Conservation (phyloP, 2,113 vertebrate genomes). For the Rhea pennata region DNA sequence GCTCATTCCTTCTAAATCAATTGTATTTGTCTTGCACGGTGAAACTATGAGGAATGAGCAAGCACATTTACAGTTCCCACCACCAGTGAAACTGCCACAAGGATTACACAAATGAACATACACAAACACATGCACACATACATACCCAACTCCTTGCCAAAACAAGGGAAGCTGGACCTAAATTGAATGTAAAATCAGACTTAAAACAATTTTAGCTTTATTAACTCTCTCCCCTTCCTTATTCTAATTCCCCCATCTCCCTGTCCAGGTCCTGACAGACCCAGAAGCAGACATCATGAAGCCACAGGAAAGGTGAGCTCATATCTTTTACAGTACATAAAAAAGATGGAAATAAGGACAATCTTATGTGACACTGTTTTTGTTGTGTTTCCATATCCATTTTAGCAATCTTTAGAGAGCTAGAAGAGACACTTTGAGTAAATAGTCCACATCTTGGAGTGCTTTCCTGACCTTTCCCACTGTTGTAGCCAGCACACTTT, state of each 20-base stretch:
- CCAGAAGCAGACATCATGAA: background rate
- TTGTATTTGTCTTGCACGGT: conserved; percentile 14
- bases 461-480: conserved; percentile 2
- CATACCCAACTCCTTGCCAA: background rate
- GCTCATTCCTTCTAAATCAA: conserved; percentile 29
- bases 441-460: background rate
- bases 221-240: background rate
- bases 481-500: background rate
- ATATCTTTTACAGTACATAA: background rate
- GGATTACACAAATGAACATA: background rate
- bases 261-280: background rate
- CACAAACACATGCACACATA: background rate
- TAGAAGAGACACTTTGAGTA: background rate
- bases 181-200: background rate
- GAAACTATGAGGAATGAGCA: conserved; percentile 3
- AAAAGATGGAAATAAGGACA: background rate
- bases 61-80: conserved; percentile 15
- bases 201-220: background rate
- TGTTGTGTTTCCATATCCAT: background rate
- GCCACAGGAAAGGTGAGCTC: background rate
- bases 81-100: conserved; percentile 3
- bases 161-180: conserved; percentile 9
- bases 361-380: background rate
- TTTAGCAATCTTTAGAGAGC: background rate
- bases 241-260: background rate